Conservation (phyloP, 2,797 vertebrate genomes). For the Staurois parvus region DNA sequence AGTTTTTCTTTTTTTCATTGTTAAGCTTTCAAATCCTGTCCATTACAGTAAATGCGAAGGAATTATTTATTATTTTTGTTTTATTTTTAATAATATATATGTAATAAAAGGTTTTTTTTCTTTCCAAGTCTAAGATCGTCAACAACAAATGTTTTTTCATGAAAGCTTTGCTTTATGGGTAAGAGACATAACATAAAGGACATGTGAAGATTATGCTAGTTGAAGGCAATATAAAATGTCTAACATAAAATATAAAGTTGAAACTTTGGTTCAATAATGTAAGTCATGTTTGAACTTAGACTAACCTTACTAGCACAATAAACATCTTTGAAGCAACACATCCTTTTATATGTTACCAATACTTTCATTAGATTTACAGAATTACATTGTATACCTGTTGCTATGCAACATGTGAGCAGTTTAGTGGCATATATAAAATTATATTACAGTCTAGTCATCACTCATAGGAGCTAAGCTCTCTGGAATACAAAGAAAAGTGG, state of each 20-base stretch:
- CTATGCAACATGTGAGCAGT: not conserved
- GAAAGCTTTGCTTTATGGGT: not conserved
- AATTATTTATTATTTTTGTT: not conserved
- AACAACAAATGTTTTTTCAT: not conserved
- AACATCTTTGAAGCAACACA: not conserved
- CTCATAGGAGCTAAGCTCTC: not conserved
- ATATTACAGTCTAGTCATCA: not conserved
- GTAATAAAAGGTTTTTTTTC: not conserved
- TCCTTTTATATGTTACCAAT: not conserved
- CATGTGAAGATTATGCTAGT: not conserved
- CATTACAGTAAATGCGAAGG: not conserved
- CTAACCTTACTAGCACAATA: not conserved
- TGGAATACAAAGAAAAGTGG: not conserved
- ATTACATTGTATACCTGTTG: not conserved
- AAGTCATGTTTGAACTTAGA: conserved; percentile 1
- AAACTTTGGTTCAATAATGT: not conserved
- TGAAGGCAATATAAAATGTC: not conserved
- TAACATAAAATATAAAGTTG: not conserved
- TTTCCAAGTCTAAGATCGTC: not conserved
- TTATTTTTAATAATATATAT: not conserved
- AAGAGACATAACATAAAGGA: not conserved
- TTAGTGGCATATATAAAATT: not conserved
- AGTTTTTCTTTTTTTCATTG: not conserved
- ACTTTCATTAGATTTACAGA: not conserved
- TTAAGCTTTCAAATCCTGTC: not conserved